phyloP scores from a whole-genome alignment of 2,113 vertebrate species.

The Actenoides lindsayi region DNA sequence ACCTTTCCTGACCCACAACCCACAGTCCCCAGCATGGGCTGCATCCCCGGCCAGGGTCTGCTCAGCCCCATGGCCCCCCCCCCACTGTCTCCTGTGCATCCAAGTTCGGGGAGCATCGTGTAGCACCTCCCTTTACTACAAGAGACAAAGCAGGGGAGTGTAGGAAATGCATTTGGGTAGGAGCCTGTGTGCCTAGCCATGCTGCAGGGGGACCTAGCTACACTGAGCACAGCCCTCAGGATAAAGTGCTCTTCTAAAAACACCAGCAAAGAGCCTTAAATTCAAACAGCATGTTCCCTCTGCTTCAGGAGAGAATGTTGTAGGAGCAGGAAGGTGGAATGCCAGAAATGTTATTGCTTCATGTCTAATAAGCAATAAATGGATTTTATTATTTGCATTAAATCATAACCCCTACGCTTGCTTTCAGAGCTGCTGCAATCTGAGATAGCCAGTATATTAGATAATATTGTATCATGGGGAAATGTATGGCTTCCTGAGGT shows the following conservation, averaged over 20 bases:
- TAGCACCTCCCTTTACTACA: background rate
- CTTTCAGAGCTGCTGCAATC: constrained; percentile 6
- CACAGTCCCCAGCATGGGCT: rapidly evolving
- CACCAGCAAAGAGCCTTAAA: background rate
- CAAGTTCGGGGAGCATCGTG: background rate
- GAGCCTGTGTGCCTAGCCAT: background rate
- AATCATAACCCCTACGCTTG: background rate
- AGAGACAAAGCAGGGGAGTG: background rate
- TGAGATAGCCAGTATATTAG: constrained; percentile 6
- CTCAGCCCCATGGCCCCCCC: background rate
- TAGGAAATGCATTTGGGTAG: background rate
- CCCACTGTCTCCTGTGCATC: background rate
- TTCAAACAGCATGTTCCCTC: background rate
- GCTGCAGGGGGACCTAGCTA: rapidly evolving
- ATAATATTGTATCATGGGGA: background rate
- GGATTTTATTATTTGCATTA: constrained; percentile 26
- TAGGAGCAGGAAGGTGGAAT: background rate
- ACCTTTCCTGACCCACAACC: background rate
- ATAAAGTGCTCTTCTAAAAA: background rate
- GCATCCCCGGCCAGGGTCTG: background rate
- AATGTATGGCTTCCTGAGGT: constrained; percentile 17
- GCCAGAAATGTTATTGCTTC: background rate
- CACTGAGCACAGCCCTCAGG: rapidly evolving
- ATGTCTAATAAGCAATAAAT: constrained; percentile 31
- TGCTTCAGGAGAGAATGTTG: background rate